A percentile compares a stretch with the other conserved stretches of the same genome.
phyloP scores from a whole-genome alignment of 1,140 invertebrate genomes.

The Sycobia sp. region DNA sequence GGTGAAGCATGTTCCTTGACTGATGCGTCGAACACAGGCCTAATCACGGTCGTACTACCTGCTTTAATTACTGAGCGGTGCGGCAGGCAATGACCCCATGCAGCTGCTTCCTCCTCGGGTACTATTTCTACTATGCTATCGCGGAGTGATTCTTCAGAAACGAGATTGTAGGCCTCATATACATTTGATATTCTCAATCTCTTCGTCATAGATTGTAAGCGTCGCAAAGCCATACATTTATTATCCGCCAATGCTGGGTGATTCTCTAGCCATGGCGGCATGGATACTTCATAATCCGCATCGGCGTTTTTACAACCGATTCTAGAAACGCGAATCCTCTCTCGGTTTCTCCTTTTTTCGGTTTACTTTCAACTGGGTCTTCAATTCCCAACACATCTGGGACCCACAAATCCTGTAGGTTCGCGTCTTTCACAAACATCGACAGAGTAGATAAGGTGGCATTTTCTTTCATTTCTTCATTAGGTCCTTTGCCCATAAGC shows the following conservation, averaged over 20 bases:
- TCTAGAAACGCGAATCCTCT: neutral
- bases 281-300: no score
- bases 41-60: slow-evolving; percentile 29
- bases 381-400: no score
- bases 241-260: no score
- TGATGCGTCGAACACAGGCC: slow-evolving; percentile 40
- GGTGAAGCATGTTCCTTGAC: slow-evolving; percentile 13
- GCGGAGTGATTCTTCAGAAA: neutral
- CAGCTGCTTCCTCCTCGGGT: neutral
- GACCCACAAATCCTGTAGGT: neutral
- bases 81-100: neutral
- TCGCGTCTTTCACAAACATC: no score
- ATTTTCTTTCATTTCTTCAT: neutral
- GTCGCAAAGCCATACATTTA: no score
- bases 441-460: neutral
- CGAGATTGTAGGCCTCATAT: neutral
- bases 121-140: neutral
- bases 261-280: neutral
- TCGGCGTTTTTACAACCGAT: neutral
- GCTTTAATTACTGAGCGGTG: slow-evolving; percentile 7
- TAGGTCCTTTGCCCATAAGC: neutral
- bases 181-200: neutral
- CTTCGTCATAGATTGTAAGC: no score
- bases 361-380: neutral
- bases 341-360: neutral